These are phyloP conservation scores for Cosmopolites sordidus DNA, from an alignment of 2,888 invertebrate species.

Conservation along the genomic window DNA sequence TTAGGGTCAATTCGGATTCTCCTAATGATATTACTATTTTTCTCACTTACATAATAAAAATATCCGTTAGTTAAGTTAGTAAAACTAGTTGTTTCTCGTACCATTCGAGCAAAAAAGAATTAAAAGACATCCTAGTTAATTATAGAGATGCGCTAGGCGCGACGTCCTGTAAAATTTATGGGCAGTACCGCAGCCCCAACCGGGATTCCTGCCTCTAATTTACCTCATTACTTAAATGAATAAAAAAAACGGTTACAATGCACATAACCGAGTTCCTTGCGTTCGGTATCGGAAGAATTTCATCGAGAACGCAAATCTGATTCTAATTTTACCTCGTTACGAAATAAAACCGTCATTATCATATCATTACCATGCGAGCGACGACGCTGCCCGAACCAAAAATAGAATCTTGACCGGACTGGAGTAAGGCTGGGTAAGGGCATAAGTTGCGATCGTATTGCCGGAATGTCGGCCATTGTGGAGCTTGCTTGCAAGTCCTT, in stretches of 20 bases:
- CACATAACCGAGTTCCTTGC: not conserved
- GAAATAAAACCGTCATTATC: constrained; percentile 32
- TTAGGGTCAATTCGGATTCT: no score
- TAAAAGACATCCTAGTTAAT: no score
- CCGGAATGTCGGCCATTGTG: not conserved
- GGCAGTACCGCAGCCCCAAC: not conserved
- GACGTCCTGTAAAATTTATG: not conserved
- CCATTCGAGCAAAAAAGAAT: no score
- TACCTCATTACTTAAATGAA: constrained; percentile 1
- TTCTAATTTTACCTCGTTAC: constrained; percentile 33
- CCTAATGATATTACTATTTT: no score
- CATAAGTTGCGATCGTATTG: not conserved
- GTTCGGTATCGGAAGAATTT: not conserved
- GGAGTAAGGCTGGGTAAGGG: not conserved
- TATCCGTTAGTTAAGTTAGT: no score
- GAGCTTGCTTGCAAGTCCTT: not conserved
- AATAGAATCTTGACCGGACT: not conserved
- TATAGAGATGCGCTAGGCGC: no score
- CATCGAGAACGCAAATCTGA: constrained; percentile 19
- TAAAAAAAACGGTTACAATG: not conserved
- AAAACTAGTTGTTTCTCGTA: no score
- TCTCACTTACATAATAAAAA: no score
- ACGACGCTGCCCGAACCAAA: not conserved
- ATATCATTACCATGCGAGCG: constrained; percentile 30
- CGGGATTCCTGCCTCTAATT: not conserved